Evolutionary conservation across 2,888 invertebrate genomes (phyloP).

Genomic region (Epistrophella euchroma): DNA sequence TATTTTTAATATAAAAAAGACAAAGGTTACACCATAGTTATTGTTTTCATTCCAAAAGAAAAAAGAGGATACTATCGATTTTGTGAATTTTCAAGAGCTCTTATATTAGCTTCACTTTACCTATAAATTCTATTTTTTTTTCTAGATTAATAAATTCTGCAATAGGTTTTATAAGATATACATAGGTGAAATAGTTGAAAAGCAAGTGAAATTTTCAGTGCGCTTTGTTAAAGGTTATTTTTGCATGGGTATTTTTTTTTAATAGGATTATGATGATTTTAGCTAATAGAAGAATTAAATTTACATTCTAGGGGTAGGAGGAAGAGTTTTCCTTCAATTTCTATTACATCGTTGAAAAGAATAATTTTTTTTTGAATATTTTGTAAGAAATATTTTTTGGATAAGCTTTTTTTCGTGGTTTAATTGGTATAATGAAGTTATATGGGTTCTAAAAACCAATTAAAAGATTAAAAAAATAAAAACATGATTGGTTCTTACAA

Average conservation of each 20-base stretch:
- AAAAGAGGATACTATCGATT: slow-evolving; percentile 22
- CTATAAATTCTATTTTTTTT: slow-evolving; percentile 5
- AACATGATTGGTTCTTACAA: background rate
- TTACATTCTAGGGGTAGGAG: background rate
- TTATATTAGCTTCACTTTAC: slow-evolving; percentile 25
- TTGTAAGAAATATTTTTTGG: background rate
- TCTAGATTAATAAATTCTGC: slow-evolving; percentile 23
- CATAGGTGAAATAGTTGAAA: slow-evolving; percentile 12
- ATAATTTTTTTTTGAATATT: slow-evolving; percentile 2
- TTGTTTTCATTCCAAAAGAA: background rate
- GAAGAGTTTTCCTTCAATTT: background rate
- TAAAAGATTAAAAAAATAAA: background rate
- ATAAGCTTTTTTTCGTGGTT: background rate
- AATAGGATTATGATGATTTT: slow-evolving; percentile 33
- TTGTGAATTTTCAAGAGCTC: slow-evolving; percentile 18
- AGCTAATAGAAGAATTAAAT: background rate
- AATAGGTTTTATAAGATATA: background rate
- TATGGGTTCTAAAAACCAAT: slow-evolving; percentile 21
- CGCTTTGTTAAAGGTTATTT: slow-evolving; percentile 24
- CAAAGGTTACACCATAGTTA: slow-evolving; percentile 16
- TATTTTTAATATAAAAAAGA: slow-evolving; percentile 11
- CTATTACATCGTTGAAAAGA: background rate
- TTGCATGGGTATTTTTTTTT: background rate
- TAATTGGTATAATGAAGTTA: slow-evolving; percentile 9
- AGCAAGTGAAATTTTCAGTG: slow-evolving; percentile 14